Conservation (phyloP, 2,113 vertebrate genomes). For the Empidonax alnorum region DNA sequence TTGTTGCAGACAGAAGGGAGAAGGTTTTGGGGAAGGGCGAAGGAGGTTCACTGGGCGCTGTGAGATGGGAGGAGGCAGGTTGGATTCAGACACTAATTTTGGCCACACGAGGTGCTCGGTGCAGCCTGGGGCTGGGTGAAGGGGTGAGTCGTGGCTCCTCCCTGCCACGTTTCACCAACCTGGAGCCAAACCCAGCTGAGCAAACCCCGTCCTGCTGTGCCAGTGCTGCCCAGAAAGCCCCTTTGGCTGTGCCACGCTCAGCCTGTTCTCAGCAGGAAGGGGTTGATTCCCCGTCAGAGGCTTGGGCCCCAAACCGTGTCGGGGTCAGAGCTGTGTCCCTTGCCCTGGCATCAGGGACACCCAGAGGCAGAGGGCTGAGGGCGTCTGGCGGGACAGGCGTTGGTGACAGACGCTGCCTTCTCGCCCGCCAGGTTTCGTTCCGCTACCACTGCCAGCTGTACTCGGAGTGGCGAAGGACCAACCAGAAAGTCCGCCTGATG, state of each 20-base stretch:
- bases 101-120: background rate
- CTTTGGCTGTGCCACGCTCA: background rate
- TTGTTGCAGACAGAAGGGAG: background rate
- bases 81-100: background rate
- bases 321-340: background rate
- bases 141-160: accelerated
- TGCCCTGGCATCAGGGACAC: background rate
- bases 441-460: slow-evolving; percentile 98
- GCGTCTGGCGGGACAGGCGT: background rate
- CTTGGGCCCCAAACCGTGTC: accelerated
- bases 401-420: background rate
- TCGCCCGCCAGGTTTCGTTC: slow-evolving; percentile 88
- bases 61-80: background rate
- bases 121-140: background rate
- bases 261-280: background rate
- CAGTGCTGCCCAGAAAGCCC: background rate
- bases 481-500: slow-evolving; percentile 93
- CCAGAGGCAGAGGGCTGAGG: background rate
- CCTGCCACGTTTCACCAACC: background rate
- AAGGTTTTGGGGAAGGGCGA: background rate
- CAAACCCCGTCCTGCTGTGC: background rate
- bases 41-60: background rate
- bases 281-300: background rate
- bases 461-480: slow-evolving; percentile 93
- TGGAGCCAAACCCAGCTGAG: background rate